A percentile compares a stretch with the other conserved stretches of the same genome.
phyloP scores from a whole-genome alignment of 2,113 vertebrate genomes.

The Oryzias melastigma region DNA sequence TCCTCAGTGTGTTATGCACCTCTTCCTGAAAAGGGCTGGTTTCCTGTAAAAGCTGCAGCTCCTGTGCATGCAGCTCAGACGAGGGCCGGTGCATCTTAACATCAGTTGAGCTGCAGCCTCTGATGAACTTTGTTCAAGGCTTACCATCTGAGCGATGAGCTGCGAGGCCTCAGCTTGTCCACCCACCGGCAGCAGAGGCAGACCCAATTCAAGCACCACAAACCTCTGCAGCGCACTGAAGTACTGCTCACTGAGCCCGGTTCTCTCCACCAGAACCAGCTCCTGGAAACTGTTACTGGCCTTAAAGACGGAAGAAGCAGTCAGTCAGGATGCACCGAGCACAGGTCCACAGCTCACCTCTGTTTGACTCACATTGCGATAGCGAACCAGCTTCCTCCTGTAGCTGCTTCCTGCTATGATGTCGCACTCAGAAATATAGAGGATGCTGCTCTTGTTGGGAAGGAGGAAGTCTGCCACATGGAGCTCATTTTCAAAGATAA shows the following conservation, averaged over 20 bases:
- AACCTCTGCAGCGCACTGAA: conserved; percentile 86
- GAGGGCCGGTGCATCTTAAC: no score
- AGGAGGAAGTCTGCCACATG: conserved; percentile 87
- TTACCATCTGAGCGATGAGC: conserved; percentile 86
- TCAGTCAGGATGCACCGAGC: background rate
- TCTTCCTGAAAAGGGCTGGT: no score
- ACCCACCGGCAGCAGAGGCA: conserved; percentile 85
- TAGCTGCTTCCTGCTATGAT: conserved; percentile 84
- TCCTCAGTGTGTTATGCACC: no score
- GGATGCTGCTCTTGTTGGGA: conserved; percentile 81
- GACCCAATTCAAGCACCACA: conserved; percentile 87
- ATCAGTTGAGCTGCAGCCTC: background rate
- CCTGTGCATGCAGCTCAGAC: no score
- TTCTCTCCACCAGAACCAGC: conserved; percentile 87
- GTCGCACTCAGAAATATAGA: conserved; percentile 90
- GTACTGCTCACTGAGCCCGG: conserved; percentile 84
- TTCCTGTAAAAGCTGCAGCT: no score
- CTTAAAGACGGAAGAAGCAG: conserved; percentile 57
- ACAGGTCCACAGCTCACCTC: background rate
- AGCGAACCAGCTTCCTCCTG: conserved; percentile 86
- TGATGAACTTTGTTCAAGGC: conserved; percentile 11
- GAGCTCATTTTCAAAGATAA: conserved; percentile 83
- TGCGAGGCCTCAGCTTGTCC: conserved; percentile 84
- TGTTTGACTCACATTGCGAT: conserved; percentile 84
- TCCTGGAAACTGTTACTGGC: conserved; percentile 73